These are phyloP conservation scores for Ptychadena robeensis DNA, from an alignment of 2,797 vertebrate species.

Conservation along the genomic window DNA sequence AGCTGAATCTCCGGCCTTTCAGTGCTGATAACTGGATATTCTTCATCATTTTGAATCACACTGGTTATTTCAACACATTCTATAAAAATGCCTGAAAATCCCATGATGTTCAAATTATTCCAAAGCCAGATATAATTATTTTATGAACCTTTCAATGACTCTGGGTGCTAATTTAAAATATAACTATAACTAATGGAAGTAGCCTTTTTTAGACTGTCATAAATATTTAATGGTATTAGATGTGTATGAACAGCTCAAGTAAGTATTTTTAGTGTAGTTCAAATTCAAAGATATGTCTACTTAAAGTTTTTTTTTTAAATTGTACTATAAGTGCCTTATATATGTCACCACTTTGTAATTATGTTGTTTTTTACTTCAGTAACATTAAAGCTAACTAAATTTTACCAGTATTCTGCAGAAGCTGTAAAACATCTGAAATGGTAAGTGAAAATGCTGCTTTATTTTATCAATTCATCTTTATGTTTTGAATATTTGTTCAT, in stretches of 20 bases:
- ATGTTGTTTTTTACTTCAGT: background rate
- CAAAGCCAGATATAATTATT: slow-evolving; percentile 14
- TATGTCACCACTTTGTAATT: background rate
- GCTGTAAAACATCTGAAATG: background rate
- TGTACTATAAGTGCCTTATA: background rate
- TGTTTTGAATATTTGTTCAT: background rate
- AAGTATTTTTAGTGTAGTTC: background rate
- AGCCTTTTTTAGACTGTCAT: background rate
- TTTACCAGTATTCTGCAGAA: background rate
- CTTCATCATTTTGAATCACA: background rate
- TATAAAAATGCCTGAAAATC: slow-evolving; percentile 4
- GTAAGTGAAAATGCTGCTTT: background rate
- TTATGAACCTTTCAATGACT: slow-evolving; percentile 9
- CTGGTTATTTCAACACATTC: slow-evolving; percentile 1
- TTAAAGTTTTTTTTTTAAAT: background rate
- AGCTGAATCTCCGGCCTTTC: background rate
- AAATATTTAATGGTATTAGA: background rate
- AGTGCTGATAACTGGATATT: background rate
- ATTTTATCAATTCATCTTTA: background rate
- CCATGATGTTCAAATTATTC: slow-evolving; percentile 6
- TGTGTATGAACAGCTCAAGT: background rate
- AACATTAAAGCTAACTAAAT: background rate
- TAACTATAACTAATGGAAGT: slow-evolving; percentile 6
- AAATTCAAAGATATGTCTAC: background rate
- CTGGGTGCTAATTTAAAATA: slow-evolving; percentile 10